Conservation (phyloP, 2,113 vertebrate species). For the Chauna torquata region DNA sequence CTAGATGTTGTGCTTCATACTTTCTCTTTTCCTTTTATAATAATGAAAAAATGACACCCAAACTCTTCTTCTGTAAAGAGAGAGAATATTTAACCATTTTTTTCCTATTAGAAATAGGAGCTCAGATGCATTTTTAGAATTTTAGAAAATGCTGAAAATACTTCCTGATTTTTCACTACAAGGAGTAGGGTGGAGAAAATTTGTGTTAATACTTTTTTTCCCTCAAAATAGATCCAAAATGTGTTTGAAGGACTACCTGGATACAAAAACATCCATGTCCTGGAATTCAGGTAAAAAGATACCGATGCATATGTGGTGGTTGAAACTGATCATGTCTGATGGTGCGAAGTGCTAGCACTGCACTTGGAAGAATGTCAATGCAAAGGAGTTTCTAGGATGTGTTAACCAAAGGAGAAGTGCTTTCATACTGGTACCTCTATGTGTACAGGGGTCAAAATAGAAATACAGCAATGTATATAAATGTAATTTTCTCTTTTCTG, state of each 20-base stretch:
- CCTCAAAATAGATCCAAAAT: slow-evolving; percentile 81
- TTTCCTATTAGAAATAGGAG: not conserved
- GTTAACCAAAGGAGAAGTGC: not conserved
- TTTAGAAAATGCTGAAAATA: not conserved
- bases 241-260: slow-evolving; percentile 86
- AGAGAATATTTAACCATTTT: not conserved
- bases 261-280: slow-evolving; percentile 83
- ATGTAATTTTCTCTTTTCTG: not conserved
- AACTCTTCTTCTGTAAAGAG: not conserved
- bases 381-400: not conserved
- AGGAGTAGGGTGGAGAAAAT: not conserved
- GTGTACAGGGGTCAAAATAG: not conserved
- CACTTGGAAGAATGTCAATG: not conserved
- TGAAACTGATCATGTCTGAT: not conserved
- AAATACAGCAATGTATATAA: not conserved
- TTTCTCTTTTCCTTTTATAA: not conserved
- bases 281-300: slow-evolving; percentile 87
- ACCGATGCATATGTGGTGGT: not conserved
- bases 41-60: not conserved
- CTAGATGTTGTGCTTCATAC: not conserved
- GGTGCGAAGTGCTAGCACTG: not conserved
- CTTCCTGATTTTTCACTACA: not conserved
- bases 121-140: not conserved
- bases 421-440: not conserved
- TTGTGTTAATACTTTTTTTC: not conserved